Percentiles rank a stretch among this genome's conserved stretches.
Evolutionary conservation across 2,113 vertebrate species (phyloP).

Genomic region (Piliocolobus tephrosceles): DNA sequence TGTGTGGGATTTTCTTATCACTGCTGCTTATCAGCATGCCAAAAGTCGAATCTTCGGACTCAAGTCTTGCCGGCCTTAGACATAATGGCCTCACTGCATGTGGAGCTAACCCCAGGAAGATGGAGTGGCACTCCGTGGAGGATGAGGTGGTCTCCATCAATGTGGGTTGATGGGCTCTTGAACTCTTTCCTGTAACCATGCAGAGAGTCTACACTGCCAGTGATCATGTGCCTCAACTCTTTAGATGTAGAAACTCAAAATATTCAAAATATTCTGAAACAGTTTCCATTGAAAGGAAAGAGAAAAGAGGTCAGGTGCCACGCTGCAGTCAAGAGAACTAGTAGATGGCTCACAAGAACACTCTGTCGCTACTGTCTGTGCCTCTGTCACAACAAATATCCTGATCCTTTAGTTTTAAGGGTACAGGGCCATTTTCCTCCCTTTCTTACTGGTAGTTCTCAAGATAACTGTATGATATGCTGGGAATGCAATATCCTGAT

Average conservation of each 20-base stretch:
- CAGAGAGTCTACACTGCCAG: not conserved
- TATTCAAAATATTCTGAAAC: not conserved
- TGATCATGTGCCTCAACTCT: no score
- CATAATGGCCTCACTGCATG: no score
- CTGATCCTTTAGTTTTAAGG: no score
- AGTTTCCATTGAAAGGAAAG: not conserved
- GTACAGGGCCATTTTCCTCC: no score
- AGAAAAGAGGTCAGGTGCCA: not conserved
- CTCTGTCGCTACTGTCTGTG: no score
- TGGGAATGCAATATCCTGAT: not conserved
- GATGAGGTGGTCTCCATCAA: not conserved
- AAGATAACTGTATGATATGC: not conserved
- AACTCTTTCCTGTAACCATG: not conserved
- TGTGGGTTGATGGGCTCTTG: not conserved
- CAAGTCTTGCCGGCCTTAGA: no score
- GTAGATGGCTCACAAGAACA: not conserved
- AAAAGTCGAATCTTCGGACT: no score
- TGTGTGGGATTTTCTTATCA: no score
- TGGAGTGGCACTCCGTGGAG: no score
- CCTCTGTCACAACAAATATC: not conserved
- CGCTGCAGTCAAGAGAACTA: not conserved
- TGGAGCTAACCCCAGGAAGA: no score
- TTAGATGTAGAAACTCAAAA: not conserved
- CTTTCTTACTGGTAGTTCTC: no score
- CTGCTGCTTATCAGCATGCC: no score